These are phyloP conservation scores for Peromyscus polionotus DNA, from an alignment of 2,113 vertebrate genomes.

Conservation along the genomic window DNA sequence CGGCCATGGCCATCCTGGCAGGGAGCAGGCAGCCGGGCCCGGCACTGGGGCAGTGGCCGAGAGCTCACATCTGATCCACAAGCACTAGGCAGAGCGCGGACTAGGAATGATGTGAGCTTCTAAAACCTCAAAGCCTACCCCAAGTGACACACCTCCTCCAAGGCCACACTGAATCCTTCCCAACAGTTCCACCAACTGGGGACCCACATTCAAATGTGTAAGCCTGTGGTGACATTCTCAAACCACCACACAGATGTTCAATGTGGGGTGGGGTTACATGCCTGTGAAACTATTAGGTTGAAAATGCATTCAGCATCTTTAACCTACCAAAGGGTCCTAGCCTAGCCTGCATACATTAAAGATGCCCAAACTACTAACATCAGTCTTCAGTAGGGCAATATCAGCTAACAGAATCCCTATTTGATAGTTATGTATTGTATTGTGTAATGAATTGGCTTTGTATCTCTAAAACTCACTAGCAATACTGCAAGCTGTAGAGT, in stretches of 20 bases:
- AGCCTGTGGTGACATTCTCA: neutral
- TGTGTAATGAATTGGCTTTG: neutral
- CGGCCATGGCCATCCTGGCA: neutral
- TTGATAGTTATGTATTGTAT: neutral
- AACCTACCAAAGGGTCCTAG: neutral
- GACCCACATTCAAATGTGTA: neutral
- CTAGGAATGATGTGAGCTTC: neutral
- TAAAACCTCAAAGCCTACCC: neutral
- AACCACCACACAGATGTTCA: neutral
- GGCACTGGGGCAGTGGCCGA: neutral
- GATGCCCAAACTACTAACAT: neutral
- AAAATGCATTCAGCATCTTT: neutral
- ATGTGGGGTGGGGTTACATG: neutral
- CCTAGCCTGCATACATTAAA: neutral
- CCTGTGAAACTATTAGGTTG: neutral
- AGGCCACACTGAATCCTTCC: neutral
- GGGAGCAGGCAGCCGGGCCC: neutral
- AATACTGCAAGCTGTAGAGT: neutral
- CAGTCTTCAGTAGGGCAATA: neutral
- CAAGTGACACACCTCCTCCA: neutral
- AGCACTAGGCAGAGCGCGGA: neutral
- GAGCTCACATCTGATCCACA: neutral
- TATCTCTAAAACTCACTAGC: neutral
- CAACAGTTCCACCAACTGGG: neutral
- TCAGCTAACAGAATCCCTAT: neutral